These are phyloP conservation scores for Okamejei kenojei DNA, from an alignment of 2,797 vertebrate species.

Conservation along the genomic window DNA sequence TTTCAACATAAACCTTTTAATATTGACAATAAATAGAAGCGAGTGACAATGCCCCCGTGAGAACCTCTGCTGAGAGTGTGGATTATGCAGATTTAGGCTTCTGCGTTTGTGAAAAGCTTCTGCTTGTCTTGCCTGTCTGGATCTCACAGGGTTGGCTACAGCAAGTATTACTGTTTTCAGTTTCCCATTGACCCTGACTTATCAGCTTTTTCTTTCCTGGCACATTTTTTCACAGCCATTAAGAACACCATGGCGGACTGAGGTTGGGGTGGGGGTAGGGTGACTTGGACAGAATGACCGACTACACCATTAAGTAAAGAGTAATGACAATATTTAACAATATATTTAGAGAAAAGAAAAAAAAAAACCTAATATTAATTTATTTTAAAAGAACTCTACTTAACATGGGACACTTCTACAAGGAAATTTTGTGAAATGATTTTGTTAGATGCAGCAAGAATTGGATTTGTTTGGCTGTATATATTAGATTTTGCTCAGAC, in stretches of 20 bases:
- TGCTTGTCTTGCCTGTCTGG: slow-evolving; percentile 44
- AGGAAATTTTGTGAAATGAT: slow-evolving; percentile 56
- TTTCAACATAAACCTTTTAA: not conserved
- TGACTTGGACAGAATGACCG: slow-evolving; percentile 30
- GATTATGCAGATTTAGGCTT: slow-evolving; percentile 45
- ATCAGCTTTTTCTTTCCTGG: slow-evolving; percentile 43
- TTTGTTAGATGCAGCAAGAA: slow-evolving; percentile 49
- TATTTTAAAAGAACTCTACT: slow-evolving; percentile 79
- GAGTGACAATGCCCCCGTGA: slow-evolving; percentile 36
- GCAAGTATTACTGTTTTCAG: slow-evolving; percentile 41
- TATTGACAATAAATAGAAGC: slow-evolving; percentile 43
- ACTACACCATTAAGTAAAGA: slow-evolving; percentile 47
- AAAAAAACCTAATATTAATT: slow-evolving; percentile 84
- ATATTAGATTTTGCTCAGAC: slow-evolving; percentile 61
- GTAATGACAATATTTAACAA: slow-evolving; percentile 85
- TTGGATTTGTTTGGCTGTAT: slow-evolving; percentile 57
- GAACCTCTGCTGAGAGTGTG: slow-evolving; percentile 39
- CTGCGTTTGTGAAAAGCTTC: slow-evolving; percentile 46
- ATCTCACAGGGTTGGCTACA: slow-evolving; percentile 41
- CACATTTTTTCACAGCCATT: slow-evolving; percentile 47
- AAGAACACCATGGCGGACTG: slow-evolving; percentile 49
- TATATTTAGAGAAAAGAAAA: slow-evolving; percentile 64
- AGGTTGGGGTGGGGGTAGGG: slow-evolving; percentile 48
- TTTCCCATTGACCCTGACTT: slow-evolving; percentile 46
- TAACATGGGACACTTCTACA: slow-evolving; percentile 63